Base-by-base conservation (phyloP, 2,888 invertebrate genomes). In the Pollenia griseotomentosa region DNA sequence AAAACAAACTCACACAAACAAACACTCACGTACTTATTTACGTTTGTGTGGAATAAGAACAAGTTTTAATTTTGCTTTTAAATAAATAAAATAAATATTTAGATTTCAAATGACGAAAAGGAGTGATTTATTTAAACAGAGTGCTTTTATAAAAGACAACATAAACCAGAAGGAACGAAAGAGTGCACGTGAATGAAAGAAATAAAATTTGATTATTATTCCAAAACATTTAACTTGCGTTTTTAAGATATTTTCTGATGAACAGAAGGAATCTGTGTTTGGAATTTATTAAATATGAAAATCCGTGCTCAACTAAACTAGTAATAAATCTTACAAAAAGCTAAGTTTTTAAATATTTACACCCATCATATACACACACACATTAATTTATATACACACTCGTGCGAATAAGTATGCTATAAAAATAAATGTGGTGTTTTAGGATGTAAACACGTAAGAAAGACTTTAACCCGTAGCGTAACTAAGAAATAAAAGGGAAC, bases 201-300 rank as follows among this genome's bases (percentile, higher is more conserved):
- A 59, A 66, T 4, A 53, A 48, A 73, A 63, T 55, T 48, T 9
- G 7, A 63, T 65, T 40, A 42, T 48, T 66, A 75, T 16, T 68
- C 16, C 2, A 70, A 77, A 51, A 66, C 57, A 51, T 68, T 59
- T 11, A 51, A 23, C n/a, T 7, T 16, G 59, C 59, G 42, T 61
- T 61, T 10, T 59, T 10, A 65, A 14, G 16, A 2, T 14, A 57
- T 59, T 48, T 40, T n/a, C 55, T 33, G n/a, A 53, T 51, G 55
- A 11, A 33, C 33, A 5, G 5, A 6, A 55, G 65, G 53, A 16
- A 48, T 44, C 46, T 59, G 51, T 57, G 14, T 57, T 57, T 48
- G 46, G 48, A 19, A 74, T 61, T 82, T 66, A 75, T 73, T 78
- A 73, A 61, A 85, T 63, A 79, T 53, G 70, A 53, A 70, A 82